Evolutionary conservation across 1,140 invertebrate species (phyloP).

Genomic region (Drosophila novamexicana): DNA sequence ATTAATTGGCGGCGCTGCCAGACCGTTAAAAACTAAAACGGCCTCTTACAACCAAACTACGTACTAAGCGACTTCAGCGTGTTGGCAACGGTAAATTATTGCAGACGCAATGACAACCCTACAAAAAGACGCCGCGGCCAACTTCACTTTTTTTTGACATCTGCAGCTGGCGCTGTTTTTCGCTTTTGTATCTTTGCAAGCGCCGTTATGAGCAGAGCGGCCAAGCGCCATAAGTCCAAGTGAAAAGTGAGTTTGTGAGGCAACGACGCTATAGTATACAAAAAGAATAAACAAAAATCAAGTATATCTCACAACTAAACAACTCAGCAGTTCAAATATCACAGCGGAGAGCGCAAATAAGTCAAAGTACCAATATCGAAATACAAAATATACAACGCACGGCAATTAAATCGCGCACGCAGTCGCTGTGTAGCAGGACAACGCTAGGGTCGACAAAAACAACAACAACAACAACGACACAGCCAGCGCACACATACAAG

Average conservation of each 20-base stretch:
- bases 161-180: conserved; percentile 59
- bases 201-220: conserved; percentile 61
- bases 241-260: conserved; percentile 52
- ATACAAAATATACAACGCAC: conserved; percentile 34
- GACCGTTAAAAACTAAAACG: neutral
- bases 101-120: conserved; percentile 33
- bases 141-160: conserved; percentile 38
- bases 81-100: conserved; percentile 24
- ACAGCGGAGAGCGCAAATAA: conserved; percentile 20
- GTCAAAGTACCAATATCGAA: conserved; percentile 52
- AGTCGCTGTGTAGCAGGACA: conserved; percentile 49
- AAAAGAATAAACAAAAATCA: conserved; percentile 32
- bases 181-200: conserved; percentile 65
- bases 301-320: conserved; percentile 14
- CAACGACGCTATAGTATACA: conserved; percentile 21
- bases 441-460: conserved; percentile 32
- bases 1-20: conserved; percentile 6
- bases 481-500: conserved; percentile 19
- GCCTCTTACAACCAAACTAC: neutral
- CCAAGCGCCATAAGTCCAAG: conserved; percentile 52
- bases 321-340: conserved; percentile 1
- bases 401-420: conserved; percentile 39
- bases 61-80: neutral
- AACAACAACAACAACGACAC: conserved; percentile 24
- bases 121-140: conserved; percentile 46